A percentile compares a stretch with the other conserved stretches of the same genome.
phyloP scores from a whole-genome alignment of 2,888 invertebrate genomes.

The Bombyx huttoni region DNA sequence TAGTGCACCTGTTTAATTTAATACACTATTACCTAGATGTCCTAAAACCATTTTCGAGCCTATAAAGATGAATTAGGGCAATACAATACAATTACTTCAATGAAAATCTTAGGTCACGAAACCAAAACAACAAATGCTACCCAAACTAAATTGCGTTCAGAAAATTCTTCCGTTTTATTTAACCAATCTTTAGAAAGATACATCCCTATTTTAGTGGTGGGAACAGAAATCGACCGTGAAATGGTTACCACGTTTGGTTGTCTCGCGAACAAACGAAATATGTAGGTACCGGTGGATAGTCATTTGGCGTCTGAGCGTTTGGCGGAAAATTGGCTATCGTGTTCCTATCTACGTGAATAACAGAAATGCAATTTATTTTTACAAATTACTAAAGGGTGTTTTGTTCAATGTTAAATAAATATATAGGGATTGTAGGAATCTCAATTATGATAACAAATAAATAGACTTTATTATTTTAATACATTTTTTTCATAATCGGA shows the following conservation, averaged over 20 bases:
- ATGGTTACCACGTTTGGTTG: constrained; percentile 61
- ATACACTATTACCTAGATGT: too few species aligned
- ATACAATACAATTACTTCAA: too few species aligned
- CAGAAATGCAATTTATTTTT: too few species aligned
- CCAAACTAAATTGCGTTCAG: not conserved
- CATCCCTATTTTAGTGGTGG: constrained; percentile 47
- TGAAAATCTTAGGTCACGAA: too few species aligned
- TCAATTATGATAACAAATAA: too few species aligned
- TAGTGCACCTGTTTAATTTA: too few species aligned
- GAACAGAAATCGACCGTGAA: constrained; percentile 63
- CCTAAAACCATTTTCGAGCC: too few species aligned
- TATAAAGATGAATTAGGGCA: too few species aligned
- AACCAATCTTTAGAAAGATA: constrained; percentile 30
- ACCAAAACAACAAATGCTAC: not conserved
- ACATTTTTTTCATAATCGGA: too few species aligned
- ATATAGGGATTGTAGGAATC: not conserved
- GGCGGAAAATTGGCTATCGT: constrained; percentile 57
- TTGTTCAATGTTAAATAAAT: not conserved
- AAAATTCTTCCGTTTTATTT: constrained; percentile 7
- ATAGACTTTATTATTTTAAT: too few species aligned
- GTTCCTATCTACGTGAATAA: not conserved
- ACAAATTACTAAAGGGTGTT: too few species aligned
- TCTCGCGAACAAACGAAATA: constrained; percentile 62
- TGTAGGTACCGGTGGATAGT: constrained; percentile 21
- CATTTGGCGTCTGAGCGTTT: constrained; percentile 39